Evolutionary conservation across 2,113 vertebrate genomes (phyloP).

Genomic region (Gallinago media): DNA sequence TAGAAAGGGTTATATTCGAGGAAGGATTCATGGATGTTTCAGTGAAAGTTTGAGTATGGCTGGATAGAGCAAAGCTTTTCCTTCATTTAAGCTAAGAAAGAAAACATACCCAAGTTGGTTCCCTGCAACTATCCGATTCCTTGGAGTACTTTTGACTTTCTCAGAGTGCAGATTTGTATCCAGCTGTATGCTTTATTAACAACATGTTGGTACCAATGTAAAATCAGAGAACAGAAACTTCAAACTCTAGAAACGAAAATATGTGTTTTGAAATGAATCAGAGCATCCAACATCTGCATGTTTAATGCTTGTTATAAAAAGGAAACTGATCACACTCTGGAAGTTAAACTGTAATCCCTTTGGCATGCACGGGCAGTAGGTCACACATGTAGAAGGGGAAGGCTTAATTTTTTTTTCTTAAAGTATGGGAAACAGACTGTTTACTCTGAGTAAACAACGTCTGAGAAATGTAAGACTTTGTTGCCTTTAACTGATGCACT

Average conservation of each 20-base stretch:
- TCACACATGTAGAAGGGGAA: neutral
- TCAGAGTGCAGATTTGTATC: neutral
- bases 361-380: neutral
- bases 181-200: neutral
- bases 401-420: neutral
- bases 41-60: neutral
- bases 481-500: neutral
- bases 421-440: neutral
- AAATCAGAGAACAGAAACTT: neutral
- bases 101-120: neutral
- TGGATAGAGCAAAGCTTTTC: neutral
- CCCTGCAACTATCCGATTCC: neutral
- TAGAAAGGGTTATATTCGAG: neutral
- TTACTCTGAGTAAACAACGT: neutral
- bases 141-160: slow-evolving; percentile 3
- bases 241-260: neutral
- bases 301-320: neutral
- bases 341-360: slow-evolving; percentile 19
- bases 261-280: neutral
- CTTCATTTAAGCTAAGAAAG: neutral
- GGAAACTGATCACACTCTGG: neutral
- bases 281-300: neutral
- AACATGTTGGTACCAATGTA: neutral
- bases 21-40: neutral
- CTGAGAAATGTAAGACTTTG: neutral